These are phyloP conservation scores for Schizopygopsis pylzovi DNA, from an alignment of 2,797 vertebrate genomes.

Conservation along the genomic window DNA sequence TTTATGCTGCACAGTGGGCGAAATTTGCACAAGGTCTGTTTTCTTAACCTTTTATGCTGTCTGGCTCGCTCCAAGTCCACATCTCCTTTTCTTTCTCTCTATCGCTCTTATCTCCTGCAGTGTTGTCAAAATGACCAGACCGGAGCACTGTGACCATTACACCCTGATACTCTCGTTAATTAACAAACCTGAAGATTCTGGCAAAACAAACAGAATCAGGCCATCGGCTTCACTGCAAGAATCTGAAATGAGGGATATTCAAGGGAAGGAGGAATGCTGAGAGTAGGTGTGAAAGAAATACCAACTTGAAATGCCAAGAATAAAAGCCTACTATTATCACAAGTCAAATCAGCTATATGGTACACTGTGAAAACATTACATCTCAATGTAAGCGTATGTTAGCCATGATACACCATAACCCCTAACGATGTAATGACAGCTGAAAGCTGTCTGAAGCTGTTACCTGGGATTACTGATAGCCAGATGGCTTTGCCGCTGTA, in stretches of 20 bases:
- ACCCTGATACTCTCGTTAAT: slow-evolving; percentile 56
- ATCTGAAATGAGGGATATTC: slow-evolving; percentile 25
- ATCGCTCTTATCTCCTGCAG: slow-evolving; percentile 43
- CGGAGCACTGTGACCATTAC: slow-evolving; percentile 58
- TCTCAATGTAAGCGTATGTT: slow-evolving; percentile 32
- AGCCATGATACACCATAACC: slow-evolving; percentile 35
- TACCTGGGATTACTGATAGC: slow-evolving; percentile 46
- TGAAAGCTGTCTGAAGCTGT: slow-evolving; percentile 42
- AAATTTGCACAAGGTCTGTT: slow-evolving; percentile 30
- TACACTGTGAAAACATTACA: slow-evolving; percentile 29
- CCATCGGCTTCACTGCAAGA: slow-evolving; percentile 52
- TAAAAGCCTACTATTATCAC: slow-evolving; percentile 35
- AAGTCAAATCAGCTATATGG: slow-evolving; percentile 25
- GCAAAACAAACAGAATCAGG: slow-evolving; percentile 53
- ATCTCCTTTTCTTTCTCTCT: slow-evolving; percentile 23
- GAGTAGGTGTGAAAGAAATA: slow-evolving; percentile 25
- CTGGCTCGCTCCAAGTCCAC: not conserved
- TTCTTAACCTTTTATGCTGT: slow-evolving; percentile 19
- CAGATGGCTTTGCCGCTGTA: slow-evolving; percentile 53
- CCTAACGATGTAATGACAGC: slow-evolving; percentile 44
- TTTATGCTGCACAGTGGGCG: not conserved
- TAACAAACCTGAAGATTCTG: slow-evolving; percentile 58
- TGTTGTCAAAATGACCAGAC: slow-evolving; percentile 48
- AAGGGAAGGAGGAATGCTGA: slow-evolving; percentile 9
- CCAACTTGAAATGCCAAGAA: slow-evolving; percentile 39